Percentiles rank a stretch among this genome's conserved stretches.
phyloP scores from a whole-genome alignment of 2,797 vertebrate species.

The Apodemus agrarius region DNA sequence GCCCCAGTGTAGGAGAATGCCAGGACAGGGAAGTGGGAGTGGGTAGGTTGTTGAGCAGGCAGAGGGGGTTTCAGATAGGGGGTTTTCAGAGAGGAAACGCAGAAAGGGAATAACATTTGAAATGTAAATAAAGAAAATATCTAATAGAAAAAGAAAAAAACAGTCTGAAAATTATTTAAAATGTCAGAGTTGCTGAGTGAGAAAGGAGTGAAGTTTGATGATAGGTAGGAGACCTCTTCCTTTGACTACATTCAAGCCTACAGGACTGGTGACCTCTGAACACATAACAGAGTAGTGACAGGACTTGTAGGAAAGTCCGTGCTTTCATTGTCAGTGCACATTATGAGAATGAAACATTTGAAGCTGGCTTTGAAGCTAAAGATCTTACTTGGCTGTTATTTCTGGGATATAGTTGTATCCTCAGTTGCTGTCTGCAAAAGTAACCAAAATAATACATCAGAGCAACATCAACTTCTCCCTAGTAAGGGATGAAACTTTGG shows the following conservation, averaged over 20 bases:
- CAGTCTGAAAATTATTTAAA: conserved; percentile 38
- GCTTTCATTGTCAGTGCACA: neutral
- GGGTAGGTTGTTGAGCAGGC: too few species aligned
- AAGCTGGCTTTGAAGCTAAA: neutral
- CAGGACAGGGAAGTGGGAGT: too few species aligned
- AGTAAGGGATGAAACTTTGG: neutral
- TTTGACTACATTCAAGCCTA: neutral
- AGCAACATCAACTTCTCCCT: neutral
- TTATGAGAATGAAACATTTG: neutral
- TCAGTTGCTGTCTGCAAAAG: neutral
- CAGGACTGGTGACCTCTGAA: neutral
- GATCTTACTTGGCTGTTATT: neutral
- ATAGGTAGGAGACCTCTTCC: neutral
- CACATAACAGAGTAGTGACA: neutral
- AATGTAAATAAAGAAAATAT: too few species aligned
- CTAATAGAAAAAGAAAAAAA: neutral
- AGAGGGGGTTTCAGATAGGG: too few species aligned
- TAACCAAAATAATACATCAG: neutral
- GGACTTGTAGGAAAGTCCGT: neutral
- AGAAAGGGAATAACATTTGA: too few species aligned
- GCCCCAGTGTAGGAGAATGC: too few species aligned
- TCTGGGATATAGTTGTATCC: neutral
- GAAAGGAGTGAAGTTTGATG: neutral
- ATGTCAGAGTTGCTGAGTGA: neutral
- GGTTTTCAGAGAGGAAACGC: too few species aligned